Evolutionary conservation across 2,797 vertebrate species (phyloP).

Genomic region (Capromys pilorides): DNA sequence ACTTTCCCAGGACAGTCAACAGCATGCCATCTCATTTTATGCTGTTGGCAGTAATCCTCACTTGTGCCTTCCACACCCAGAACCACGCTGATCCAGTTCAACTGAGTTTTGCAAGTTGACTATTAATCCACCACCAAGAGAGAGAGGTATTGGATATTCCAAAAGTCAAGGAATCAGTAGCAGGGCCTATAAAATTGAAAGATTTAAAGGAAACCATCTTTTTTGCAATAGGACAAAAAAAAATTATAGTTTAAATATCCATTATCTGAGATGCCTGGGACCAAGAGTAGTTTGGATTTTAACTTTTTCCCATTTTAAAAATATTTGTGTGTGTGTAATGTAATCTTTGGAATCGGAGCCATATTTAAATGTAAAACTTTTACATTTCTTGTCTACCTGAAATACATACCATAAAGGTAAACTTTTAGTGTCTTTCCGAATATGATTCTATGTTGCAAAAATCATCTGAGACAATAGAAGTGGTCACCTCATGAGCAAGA

Average conservation of each 20-base stretch:
- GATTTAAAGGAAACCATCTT: too few species aligned
- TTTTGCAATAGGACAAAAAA: slow-evolving; percentile 16
- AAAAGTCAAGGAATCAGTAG: slow-evolving; percentile 40
- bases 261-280: neutral
- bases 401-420: neutral
- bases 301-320: neutral
- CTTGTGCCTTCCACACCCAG: neutral
- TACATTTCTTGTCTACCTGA: neutral
- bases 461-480: slow-evolving; percentile 37
- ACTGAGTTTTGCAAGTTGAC: neutral
- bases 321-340: neutral
- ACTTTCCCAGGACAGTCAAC: neutral
- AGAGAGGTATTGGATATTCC: slow-evolving; percentile 9
- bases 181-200: neutral
- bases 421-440: neutral
- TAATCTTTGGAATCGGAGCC: neutral
- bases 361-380: neutral
- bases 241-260: neutral
- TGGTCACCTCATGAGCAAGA: slow-evolving; percentile 52
- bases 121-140: neutral
- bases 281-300: neutral
- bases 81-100: neutral
- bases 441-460: slow-evolving; percentile 42
- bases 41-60: neutral
- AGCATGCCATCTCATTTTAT: neutral